Base-by-base conservation (phyloP, 1,140 invertebrate genomes). In the Conopomorpha cramerella region DNA sequence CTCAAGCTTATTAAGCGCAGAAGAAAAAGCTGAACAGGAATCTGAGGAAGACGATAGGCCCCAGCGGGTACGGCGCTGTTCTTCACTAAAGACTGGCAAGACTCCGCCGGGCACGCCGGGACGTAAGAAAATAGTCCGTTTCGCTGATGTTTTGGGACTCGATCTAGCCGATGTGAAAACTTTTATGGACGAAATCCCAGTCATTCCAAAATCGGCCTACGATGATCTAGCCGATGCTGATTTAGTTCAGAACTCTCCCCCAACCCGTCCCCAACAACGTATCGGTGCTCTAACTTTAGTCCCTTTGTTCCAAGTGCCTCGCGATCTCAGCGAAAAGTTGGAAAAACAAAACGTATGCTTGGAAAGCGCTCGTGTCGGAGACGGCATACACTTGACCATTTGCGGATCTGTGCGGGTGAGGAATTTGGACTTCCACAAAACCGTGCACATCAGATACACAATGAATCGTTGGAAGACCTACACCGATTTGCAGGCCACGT, bases 61-160 rank as follows among this genome's bases (percentile, higher is more conserved):
- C 1, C 85, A 84, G 18, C 68, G 87, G 32, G 81, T 92, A 3
- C 78, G 87, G 18, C 79, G 92, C 33, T 91, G 88, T 58, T 93
- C 93, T 0, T 96, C 92, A 0, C 65, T 97, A 10, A 96, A 94
- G 77, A 89, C 88, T 0, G 89, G 91, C 0, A 96, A 96, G 76
- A 95, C 92, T 0, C 93, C 93, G 13, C 93, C 93, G 0, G 90
- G 90, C 1, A 93, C 91, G 7, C 91, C 92, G 0, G 86, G 88
- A 2, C 80, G 89, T 1, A 97, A 96, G 66, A 98, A 97, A 72
- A 95, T 95, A 19, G 95, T 97, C 1, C 82, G 95, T 11, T 98
- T 98, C 66, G 95, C 95, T 0, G 95, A 98, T 58, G 93, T 92
- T 1, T 74, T 98, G 17, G 95, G 95, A 0, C 77, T 98, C 4